Base-by-base conservation (phyloP, 2,888 invertebrate species). In the Horisme vitalbata region DNA sequence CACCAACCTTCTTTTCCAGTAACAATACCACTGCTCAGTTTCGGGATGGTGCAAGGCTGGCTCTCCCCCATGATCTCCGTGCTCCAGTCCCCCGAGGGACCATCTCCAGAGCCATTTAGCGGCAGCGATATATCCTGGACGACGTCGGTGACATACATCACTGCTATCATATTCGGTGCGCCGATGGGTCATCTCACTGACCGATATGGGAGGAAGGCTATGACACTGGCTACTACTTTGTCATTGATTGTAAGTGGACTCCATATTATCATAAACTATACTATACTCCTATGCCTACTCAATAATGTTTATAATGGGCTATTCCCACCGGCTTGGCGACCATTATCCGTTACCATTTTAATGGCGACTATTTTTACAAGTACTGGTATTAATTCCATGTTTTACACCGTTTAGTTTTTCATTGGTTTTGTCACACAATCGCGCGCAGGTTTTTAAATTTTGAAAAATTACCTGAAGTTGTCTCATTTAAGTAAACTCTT, bases 41-140 rank as follows among this genome's bases (percentile, higher is more conserved):
- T 88, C 63, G 88, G 88, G 28, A 88, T 88, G 88, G 75, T 87
- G 12, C 88, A 88, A 52, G 88, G 88, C 18, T 88, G 88, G 88
- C 38, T 89, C 24, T 88, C 88, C 0, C 88, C 88, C n/a, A 89
- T 88, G 88, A 75, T 87, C 33, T 75, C 83, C 0, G 63, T 75
- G 9, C 80, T 89, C 6, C 80, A 83, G 63, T 83, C 87, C 0
- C 41, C 77, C 0, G 65, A 78, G 0, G 75, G 81, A 0, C 87
- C 88, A 0, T 75, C 79, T 0, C 71, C 71, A 8, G 71, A 73
- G 26, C 79, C 82, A 0, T 87, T 66, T 71, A 76, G 73, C 48
- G 71, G 62, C 49, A 61, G 67, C 0, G 84, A 87, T 49, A 79
- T 87, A 55, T 86, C 88, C 15, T 88, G 88, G 88, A 73, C 75